These are phyloP conservation scores for Sigmodon hispidus DNA, from an alignment of 2,113 vertebrate species.

Conservation along the genomic window DNA sequence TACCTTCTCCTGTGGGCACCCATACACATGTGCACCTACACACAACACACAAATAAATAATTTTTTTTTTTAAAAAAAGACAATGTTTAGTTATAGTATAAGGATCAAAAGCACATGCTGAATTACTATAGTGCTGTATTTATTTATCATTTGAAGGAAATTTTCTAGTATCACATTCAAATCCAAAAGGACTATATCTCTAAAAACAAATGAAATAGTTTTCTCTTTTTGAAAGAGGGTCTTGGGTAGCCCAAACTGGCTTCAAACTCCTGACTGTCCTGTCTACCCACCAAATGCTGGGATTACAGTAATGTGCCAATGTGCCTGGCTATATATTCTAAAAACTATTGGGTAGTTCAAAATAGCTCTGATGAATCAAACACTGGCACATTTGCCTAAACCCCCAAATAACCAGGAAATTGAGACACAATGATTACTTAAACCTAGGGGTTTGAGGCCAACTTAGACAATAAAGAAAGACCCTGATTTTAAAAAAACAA, in stretches of 20 bases:
- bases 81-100: not conserved
- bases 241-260: not conserved
- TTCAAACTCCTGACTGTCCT: not conserved
- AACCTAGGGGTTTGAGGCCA: not conserved
- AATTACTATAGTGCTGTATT: not conserved
- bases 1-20: not conserved
- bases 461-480: not conserved
- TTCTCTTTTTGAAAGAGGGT: not conserved
- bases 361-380: not conserved
- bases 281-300: not conserved
- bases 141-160: constrained; percentile 5
- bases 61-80: not conserved
- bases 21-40: not conserved
- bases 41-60: not conserved
- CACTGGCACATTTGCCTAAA: not conserved
- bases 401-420: not conserved
- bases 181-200: constrained; percentile 16
- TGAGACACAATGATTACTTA: not conserved
- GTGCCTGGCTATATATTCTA: not conserved
- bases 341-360: not conserved
- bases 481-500: not conserved
- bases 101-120: not conserved
- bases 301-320: not conserved
- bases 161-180: constrained; percentile 25
- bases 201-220: constrained; percentile 17